phyloP scores from a whole-genome alignment of 1,140 invertebrate genomes.

The Orius insidiosus region DNA sequence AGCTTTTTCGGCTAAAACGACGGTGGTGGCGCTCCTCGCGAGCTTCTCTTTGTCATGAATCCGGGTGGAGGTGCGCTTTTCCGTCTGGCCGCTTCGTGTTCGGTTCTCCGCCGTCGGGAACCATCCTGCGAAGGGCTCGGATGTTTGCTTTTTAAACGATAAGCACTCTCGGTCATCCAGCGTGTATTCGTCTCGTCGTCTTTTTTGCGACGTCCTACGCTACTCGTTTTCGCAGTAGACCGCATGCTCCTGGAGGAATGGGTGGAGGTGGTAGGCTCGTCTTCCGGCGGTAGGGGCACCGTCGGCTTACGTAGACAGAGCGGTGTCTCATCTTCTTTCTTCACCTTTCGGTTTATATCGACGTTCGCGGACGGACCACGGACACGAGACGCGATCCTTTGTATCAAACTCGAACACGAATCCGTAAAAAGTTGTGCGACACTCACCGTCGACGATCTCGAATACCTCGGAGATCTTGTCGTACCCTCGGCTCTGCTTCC shows the following conservation, averaged over 20 bases:
- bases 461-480: slow-evolving; percentile 39
- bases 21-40: slow-evolving; percentile 40
- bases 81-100: slow-evolving; percentile 9
- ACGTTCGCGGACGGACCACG: slow-evolving; percentile 42
- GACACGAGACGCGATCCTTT: slow-evolving; percentile 48
- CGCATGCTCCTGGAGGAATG: background rate
- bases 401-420: slow-evolving; percentile 64
- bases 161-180: slow-evolving; percentile 6
- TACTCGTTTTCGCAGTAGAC: background rate
- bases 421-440: slow-evolving; percentile 68
- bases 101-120: slow-evolving; percentile 27
- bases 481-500: slow-evolving; percentile 9
- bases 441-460: slow-evolving; percentile 56
- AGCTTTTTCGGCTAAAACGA: slow-evolving; percentile 45
- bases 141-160: slow-evolving; percentile 21
- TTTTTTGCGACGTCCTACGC: background rate
- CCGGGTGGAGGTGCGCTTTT: slow-evolving; percentile 3
- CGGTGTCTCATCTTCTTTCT: slow-evolving; percentile 3
- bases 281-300: background rate
- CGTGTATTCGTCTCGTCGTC: background rate
- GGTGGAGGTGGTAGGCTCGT: background rate
- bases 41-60: slow-evolving; percentile 19
- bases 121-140: slow-evolving; percentile 39
- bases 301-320: background rate
- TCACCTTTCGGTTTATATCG: slow-evolving; percentile 1